Evolutionary conservation across 2,797 vertebrate genomes (phyloP).

Genomic region (Neosilurus mollespiculum): DNA sequence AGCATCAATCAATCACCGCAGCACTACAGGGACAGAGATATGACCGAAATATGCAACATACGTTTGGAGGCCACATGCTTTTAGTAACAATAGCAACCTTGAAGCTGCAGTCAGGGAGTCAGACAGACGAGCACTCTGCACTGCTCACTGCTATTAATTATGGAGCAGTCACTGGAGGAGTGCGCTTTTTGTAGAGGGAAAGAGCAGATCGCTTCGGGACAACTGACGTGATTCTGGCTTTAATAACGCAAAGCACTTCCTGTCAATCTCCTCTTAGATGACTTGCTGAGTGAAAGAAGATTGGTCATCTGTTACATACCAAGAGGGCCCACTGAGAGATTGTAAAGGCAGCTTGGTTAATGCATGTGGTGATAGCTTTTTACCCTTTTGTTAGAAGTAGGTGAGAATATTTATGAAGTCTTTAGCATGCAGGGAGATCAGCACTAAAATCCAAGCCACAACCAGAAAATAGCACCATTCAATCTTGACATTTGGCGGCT

Average conservation of each 20-base stretch:
- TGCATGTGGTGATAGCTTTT: constrained; percentile 18
- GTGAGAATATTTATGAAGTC: constrained; percentile 22
- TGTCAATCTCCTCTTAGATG: constrained; percentile 18
- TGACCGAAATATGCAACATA: constrained; percentile 35
- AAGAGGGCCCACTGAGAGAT: constrained; percentile 33
- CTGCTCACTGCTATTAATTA: constrained; percentile 58
- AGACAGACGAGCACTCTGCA: constrained; percentile 36
- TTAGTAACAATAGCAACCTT: constrained; percentile 45
- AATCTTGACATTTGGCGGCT: constrained; percentile 19
- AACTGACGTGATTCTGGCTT: constrained; percentile 36
- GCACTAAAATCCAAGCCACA: background rate
- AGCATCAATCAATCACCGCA: constrained; percentile 39
- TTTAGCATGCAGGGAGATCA: constrained; percentile 7
- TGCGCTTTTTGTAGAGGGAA: constrained; percentile 47
- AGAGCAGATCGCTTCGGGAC: constrained; percentile 44
- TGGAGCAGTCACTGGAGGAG: constrained; percentile 52
- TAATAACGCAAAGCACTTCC: constrained; percentile 45
- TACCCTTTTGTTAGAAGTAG: constrained; percentile 7
- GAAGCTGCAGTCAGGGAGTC: constrained; percentile 38
- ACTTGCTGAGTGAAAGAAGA: constrained; percentile 22
- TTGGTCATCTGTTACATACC: constrained; percentile 17
- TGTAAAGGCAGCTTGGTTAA: constrained; percentile 36
- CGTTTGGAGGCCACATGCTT: constrained; percentile 42
- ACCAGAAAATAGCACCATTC: constrained; percentile 4
- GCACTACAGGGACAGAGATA: constrained; percentile 28